phyloP scores from a whole-genome alignment of 2,797 vertebrate species.

The Lutjanus argentimaculatus region DNA sequence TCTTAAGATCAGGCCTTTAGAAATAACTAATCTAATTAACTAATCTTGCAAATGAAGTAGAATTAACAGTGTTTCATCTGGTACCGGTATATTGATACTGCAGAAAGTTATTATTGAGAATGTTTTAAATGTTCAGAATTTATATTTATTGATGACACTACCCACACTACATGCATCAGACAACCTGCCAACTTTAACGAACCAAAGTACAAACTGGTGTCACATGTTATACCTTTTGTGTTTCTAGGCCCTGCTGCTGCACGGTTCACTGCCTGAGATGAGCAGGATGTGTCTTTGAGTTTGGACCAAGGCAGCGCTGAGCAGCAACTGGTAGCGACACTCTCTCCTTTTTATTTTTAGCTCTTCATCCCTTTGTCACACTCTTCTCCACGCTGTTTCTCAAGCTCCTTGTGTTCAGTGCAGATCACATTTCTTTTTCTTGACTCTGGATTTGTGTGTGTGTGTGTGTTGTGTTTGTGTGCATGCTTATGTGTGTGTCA shows the following conservation, averaged over 20 bases:
- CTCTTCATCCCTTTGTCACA: slow-evolving; percentile 15
- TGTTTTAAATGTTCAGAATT: too few species aligned
- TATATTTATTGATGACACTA: too few species aligned
- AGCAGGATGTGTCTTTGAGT: slow-evolving; percentile 90
- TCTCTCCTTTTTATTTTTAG: slow-evolving; percentile 3
- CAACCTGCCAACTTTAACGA: slow-evolving; percentile 12
- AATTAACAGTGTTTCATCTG: too few species aligned
- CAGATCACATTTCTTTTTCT: slow-evolving; percentile 75
- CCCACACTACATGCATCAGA: background rate
- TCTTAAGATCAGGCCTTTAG: too few species aligned
- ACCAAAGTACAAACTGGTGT: slow-evolving; percentile 38
- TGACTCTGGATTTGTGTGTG: slow-evolving; percentile 32
- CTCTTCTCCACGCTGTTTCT: slow-evolving; percentile 26
- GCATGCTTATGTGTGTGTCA: slow-evolving; percentile 34
- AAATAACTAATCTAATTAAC: too few species aligned
- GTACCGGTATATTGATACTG: too few species aligned
- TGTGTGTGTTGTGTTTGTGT: slow-evolving; percentile 36
- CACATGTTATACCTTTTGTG: slow-evolving; percentile 44
- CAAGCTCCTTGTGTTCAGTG: slow-evolving; percentile 56
- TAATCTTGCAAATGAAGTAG: too few species aligned
- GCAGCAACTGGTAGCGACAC: slow-evolving; percentile 91
- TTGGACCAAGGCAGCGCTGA: slow-evolving; percentile 89
- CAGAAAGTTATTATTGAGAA: too few species aligned
- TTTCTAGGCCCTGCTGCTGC: slow-evolving; percentile 91
- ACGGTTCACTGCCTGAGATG: slow-evolving; percentile 94